Base-by-base conservation (phyloP, 2,113 vertebrate genomes). In the Trematocara nigrifrons region DNA sequence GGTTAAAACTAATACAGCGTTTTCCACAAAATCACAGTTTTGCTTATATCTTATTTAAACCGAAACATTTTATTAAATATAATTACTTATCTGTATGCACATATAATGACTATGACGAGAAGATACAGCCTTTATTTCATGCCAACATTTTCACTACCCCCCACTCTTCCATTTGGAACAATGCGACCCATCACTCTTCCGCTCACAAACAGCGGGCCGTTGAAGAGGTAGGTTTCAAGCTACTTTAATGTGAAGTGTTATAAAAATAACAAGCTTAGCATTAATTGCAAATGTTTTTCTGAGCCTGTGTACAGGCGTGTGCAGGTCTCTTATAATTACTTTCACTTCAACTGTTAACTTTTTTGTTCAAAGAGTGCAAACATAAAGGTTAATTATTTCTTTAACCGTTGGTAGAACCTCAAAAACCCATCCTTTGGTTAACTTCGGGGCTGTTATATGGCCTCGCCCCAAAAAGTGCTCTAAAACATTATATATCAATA, bases 191-290 rank as follows among this genome's bases (percentile, higher is more conserved):
- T 7, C 40, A 6, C 12, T 2, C 87, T 93, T 93, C 92, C 93
- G 89, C 82, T 85, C 52, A 85, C 87, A 87, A 89, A 90, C 90
- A 81, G 80, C 89, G 82, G 35, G 45, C 31, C 6, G 81, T 56
- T 80, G 79, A 85, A 88, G 81, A 80, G 42, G 82, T 74, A 47
- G 57, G 40, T 71, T 51, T 2, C 4, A 2, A 45, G 4, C 2
- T 59, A 77, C 7, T 49, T 11, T 20, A 8, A 53, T 18, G 53
- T 3, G 47, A n/a, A 71, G 5, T 49, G 40, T 59, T 59, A 3
- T 42, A 5, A 4, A 2, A 38, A 53, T 45, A 9, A 7, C 4
- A 57, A 47, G 45, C 5, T n/a, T 15, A 47, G 9, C 4, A 74
- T 47, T 74, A 74, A 74, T 45, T 4, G 8, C 69, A 49, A 31